Base-by-base conservation (phyloP, 2,888 invertebrate genomes). In the Melanotus villosus region DNA sequence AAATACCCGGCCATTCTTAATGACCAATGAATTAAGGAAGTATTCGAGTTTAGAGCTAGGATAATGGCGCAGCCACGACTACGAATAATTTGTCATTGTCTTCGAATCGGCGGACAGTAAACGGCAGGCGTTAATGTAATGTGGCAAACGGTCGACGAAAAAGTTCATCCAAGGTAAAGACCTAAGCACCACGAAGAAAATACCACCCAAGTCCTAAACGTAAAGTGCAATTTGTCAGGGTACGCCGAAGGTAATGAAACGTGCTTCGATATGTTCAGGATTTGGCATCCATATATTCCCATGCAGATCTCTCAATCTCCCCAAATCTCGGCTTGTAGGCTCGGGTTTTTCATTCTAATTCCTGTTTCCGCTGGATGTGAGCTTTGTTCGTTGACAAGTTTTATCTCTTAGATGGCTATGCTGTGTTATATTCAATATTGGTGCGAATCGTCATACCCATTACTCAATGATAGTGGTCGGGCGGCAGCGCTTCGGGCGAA, bases 21-120 rank as follows among this genome's bases (percentile, higher is more conserved):
- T 81, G 81, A 80, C 81, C 79, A 78, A 81, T 78, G 82, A 82
- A 82, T 82, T 82, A 80, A 80, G 80, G 77, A 79, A 78, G 78
- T 78, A 77, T 78, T 77, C 73, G 71, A 74, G 77, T 74, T 75
- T 73, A 76, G 75, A 74, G 73, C 71, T 70, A 65, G 74, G 69
- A 76, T 79, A 79, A 78, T 76, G 77, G 76, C 72, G 68, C 68
- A 71, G 73, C 75, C 76, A 77, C 75, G 72, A 75, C 73, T 71
- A 71, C 65, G 73, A 75, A 76, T 75, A 77, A 78, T 78, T 78
- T 76, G 76, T 77, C 77, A 76, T 73, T 74, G 67, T 74, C 72
- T 71, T 67, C 71, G 73, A 74, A 71, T 77, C 73, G 72, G 70
- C 69, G 71, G 71, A 59, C 58, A 65, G 60, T 65, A 60, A 56